Evolutionary conservation across 2,113 vertebrate species (phyloP).

Genomic region (Grammomys dolichurus): DNA sequence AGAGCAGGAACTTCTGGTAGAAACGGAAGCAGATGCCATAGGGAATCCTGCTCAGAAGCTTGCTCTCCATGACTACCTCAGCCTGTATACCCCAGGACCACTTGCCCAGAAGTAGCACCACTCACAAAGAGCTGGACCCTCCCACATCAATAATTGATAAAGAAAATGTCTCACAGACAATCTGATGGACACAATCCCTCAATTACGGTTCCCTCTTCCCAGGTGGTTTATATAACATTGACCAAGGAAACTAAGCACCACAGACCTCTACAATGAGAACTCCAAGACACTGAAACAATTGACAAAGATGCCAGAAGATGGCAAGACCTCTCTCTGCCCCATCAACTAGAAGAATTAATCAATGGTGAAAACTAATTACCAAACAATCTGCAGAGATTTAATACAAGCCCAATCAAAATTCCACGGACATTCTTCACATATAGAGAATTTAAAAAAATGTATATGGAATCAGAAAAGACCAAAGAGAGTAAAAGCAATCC

Average conservation of each 20-base stretch:
- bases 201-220: background rate
- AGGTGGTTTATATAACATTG: background rate
- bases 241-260: background rate
- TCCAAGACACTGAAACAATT: background rate
- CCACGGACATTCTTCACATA: background rate
- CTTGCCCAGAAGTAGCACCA: background rate
- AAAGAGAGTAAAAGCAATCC: background rate
- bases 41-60: background rate
- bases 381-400: background rate
- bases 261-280: background rate
- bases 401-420: background rate
- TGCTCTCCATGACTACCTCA: background rate
- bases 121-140: background rate
- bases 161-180: background rate
- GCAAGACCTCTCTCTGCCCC: background rate
- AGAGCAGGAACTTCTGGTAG: background rate
- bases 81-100: background rate
- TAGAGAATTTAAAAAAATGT: background rate
- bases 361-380: background rate
- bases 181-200: no score
- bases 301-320: background rate
- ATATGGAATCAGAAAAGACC: background rate
- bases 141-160: no score
- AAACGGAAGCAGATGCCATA: background rate
- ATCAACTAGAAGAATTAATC: background rate